Evolutionary conservation across 2,888 invertebrate species (phyloP).

Genomic region (Oscheius sp.): DNA sequence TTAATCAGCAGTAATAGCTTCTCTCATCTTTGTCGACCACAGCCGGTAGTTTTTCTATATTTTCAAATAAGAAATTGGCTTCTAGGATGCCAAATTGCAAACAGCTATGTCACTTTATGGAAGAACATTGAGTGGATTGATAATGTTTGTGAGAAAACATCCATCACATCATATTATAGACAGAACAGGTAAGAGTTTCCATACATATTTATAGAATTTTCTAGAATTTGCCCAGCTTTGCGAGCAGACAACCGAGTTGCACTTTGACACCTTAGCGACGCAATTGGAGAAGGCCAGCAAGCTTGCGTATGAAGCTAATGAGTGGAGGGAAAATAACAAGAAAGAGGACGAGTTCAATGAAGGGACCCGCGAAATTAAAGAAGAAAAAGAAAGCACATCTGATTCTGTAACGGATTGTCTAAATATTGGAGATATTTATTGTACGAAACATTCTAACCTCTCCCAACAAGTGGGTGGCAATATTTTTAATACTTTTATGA

Average conservation of each 20-base stretch:
- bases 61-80: slow-evolving; percentile 4
- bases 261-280: slow-evolving; percentile 87
- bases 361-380: background rate
- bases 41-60: background rate
- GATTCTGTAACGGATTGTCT: slow-evolving; percentile 42
- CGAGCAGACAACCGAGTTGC: slow-evolving; percentile 90
- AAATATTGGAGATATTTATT: slow-evolving; percentile 74
- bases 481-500: slow-evolving; percentile 82
- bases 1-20: slow-evolving; percentile 75
- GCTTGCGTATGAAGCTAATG: slow-evolving; percentile 40
- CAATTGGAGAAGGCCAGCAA: slow-evolving; percentile 79
- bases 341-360: slow-evolving; percentile 26
- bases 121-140: slow-evolving; percentile 87
- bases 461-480: slow-evolving; percentile 80
- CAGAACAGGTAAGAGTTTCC: slow-evolving; percentile 52
- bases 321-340: slow-evolving; percentile 34
- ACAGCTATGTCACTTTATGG: slow-evolving; percentile 94
- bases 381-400: background rate
- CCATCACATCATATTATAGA: slow-evolving; percentile 77
- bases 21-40: slow-evolving; percentile 10
- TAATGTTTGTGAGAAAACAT: slow-evolving; percentile 83
- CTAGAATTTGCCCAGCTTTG: slow-evolving; percentile 76
- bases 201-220: background rate
- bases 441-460: slow-evolving; percentile 73
- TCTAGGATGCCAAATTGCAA: slow-evolving; percentile 80